Conservation (phyloP, 2,888 invertebrate species). For the Automeris io region DNA sequence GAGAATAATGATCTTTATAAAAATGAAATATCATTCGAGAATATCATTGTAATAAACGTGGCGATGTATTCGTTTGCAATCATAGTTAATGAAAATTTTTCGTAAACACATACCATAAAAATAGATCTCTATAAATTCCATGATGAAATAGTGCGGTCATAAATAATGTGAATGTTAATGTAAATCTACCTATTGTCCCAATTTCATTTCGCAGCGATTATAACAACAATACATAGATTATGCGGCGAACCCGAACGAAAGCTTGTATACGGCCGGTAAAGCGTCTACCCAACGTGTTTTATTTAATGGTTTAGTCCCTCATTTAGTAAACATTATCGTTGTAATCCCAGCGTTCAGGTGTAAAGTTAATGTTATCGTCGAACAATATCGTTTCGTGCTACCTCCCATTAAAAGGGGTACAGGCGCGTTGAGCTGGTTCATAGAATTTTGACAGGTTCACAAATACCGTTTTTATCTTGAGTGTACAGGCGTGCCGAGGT, state of each 20-base stretch:
- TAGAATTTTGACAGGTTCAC: constrained; percentile 18
- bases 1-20: too few relatives aligned
- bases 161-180: constrained; percentile 1
- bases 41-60: too few relatives aligned
- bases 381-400: constrained; percentile 17
- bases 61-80: too few relatives aligned
- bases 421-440: constrained; percentile 13
- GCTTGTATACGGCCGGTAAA: constrained; percentile 13
- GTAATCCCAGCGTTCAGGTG: constrained; percentile 18
- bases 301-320: constrained; percentile 22
- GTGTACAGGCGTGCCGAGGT: constrained; percentile 29
- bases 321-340: constrained; percentile 20
- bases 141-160: neutral
- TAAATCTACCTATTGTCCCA: constrained; percentile 6
- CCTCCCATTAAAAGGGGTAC: constrained; percentile 9
- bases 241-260: constrained; percentile 5
- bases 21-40: too few relatives aligned
- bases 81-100: too few relatives aligned
- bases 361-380: constrained; percentile 17
- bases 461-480: constrained; percentile 39
- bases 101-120: too few relatives aligned
- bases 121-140: constrained; percentile 4
- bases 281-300: constrained; percentile 20
- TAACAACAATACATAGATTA: constrained; percentile 10
- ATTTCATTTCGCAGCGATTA: constrained; percentile 8